Conservation (phyloP, 2,113 vertebrate genomes). For the Carassius gibelio region DNA sequence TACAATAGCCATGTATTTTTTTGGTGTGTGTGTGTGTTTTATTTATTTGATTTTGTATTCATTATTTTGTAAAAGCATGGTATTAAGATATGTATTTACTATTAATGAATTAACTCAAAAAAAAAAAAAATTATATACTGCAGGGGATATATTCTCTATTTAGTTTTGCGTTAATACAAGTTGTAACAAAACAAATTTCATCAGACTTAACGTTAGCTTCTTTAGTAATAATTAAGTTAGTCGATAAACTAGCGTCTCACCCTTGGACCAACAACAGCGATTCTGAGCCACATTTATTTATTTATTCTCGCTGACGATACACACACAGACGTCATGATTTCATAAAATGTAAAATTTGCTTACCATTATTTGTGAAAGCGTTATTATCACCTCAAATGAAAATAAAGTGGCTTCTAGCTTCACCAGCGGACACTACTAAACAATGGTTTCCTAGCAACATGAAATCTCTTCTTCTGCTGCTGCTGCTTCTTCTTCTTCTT, state of each 20-base stretch:
- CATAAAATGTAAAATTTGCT: background rate
- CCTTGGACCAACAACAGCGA: background rate
- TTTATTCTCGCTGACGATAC: background rate
- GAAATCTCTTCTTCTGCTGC: background rate
- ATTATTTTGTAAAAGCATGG: no score
- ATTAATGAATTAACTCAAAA: no score
- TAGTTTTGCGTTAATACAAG: background rate
- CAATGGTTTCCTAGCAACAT: conserved; percentile 26
- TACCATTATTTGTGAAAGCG: conserved; percentile 1
- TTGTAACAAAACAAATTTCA: background rate
- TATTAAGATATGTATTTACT: no score
- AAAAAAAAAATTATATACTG: background rate
- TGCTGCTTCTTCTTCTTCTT: no score
- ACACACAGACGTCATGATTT: background rate
- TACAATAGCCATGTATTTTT: no score
- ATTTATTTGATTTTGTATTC: no score
- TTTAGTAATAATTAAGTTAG: no score
- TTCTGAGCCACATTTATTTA: background rate
- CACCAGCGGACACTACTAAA: background rate
- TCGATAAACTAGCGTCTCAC: background rate
- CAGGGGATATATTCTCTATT: background rate
- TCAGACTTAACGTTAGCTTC: background rate
- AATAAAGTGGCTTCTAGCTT: background rate
- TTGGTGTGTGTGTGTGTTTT: no score
- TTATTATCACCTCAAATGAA: background rate